Evolutionary conservation across 2,888 invertebrate genomes (phyloP).

Genomic region (Leucoma salicis): DNA sequence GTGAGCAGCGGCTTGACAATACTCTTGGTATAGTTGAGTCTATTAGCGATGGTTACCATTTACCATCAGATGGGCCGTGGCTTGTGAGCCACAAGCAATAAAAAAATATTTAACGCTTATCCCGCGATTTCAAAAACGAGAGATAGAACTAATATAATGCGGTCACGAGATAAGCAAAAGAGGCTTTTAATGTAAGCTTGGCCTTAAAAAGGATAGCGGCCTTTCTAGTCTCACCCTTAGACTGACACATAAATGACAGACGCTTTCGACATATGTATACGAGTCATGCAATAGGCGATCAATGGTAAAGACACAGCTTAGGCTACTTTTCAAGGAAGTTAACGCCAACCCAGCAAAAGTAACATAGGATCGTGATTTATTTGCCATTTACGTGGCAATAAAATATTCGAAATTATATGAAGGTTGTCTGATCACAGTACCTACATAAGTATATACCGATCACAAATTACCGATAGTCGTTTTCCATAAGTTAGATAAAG

Average conservation of each 20-base stretch:
- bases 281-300: not conserved
- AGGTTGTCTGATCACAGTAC: not conserved
- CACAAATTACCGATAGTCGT: not conserved
- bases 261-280: not conserved
- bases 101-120: slow-evolving; percentile 1
- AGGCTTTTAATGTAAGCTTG: slow-evolving; percentile 1
- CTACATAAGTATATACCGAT: slow-evolving; percentile 1
- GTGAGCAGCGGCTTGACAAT: too few species aligned
- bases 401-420: slow-evolving; percentile 1
- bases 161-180: not conserved
- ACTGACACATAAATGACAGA: not conserved
- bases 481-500: not conserved
- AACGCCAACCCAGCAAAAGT: slow-evolving; percentile 8
- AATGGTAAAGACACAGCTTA: not conserved
- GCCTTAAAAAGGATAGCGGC: not conserved
- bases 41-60: too few species aligned
- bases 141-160: not conserved
- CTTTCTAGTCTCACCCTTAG: not conserved
- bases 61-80: too few species aligned
- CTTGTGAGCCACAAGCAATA: too few species aligned
- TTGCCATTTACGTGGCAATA: not conserved
- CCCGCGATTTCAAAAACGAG: not conserved
- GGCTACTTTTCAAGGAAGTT: not conserved
- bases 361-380: not conserved
- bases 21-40: too few species aligned